Base-by-base conservation (phyloP, 2,797 vertebrate species). In the Lepilemur ruficaudatus region DNA sequence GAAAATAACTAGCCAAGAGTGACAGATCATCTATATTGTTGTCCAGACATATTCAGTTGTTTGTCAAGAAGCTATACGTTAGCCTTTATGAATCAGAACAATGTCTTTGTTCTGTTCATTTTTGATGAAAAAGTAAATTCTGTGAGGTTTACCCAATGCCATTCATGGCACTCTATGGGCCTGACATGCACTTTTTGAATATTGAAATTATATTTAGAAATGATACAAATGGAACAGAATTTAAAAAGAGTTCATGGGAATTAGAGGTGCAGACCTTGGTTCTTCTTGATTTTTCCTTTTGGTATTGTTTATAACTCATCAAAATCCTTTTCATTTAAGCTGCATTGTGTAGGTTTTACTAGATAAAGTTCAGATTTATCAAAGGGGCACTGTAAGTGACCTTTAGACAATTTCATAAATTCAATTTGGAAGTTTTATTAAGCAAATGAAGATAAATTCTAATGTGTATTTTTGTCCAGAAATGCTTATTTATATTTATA, bases 401-500 rank as follows among this genome's bases (percentile, higher is more conserved):
- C 35, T 94, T 72, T 93, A 82, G 75, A 79, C 30, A 90, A 63
- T 89, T 85, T 23, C 61, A 72, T 79, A 48, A 52, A 61, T n/a
- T 80, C 89, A 95, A 93, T 65, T 70, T 85, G 55, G 25, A 86
- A 65, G 9, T 67, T 93, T 93, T 73, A 78, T 73, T 78, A 83
- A 76, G 43, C 43, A 92, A 94, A 65, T 59, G 55, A 94, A 95
- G 23, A 18, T 73, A 67, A 38, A 80, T 78, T 78, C 57, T 72
- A 80, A 65, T 46, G 46, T 67, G 14, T 43, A 59, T 52, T 82
- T 93, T 97, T 94, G 7, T 93, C 95, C 72, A 83, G 25, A 95
- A 93, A 80, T 63, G 4, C 22, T 93, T 94, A 81, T 84, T 95
- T 94, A 61, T 95, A 63, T 92, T 95, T 94, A 76, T 87, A 78